A percentile compares a stretch with the other conserved stretches of the same genome.
These are phyloP conservation scores for Umimayanthus kanabou DNA, from an alignment of 92 coral and sea anemone species.

Conservation along the genomic window DNA sequence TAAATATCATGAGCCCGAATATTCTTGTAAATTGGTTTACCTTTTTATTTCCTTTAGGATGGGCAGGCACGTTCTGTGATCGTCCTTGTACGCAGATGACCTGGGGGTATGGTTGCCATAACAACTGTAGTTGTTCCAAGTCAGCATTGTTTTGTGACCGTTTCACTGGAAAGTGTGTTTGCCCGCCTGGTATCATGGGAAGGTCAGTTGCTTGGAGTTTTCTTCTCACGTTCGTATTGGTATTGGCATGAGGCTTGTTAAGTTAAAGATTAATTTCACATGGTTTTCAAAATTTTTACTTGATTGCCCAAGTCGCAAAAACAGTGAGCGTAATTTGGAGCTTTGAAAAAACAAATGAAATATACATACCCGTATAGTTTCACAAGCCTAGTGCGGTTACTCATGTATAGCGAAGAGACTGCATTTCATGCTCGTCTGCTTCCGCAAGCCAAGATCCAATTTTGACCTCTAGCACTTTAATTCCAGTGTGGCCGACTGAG, in stretches of 20 bases:
- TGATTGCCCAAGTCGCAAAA: too few relatives aligned
- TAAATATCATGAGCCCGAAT: neutral
- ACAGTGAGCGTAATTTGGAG: too few relatives aligned
- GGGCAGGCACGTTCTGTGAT: slow-evolving; percentile 86
- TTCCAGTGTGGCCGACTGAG: too few relatives aligned
- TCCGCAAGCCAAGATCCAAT: neutral
- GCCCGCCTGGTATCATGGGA: slow-evolving; percentile 75
- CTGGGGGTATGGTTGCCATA: slow-evolving; percentile 82
- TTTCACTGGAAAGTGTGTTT: slow-evolving; percentile 79
- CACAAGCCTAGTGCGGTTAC: too few relatives aligned
- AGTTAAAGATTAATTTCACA: neutral
- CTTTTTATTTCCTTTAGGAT: slow-evolving; percentile 46
- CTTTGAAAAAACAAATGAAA: too few relatives aligned
- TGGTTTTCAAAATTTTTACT: neutral
- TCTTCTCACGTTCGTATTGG: neutral
- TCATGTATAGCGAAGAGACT: too few relatives aligned
- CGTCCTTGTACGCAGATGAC: slow-evolving; percentile 71
- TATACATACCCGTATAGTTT: too few relatives aligned
- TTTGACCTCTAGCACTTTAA: too few relatives aligned
- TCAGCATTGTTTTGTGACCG: slow-evolving; percentile 79
- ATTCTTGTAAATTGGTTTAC: neutral
- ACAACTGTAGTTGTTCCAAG: slow-evolving; percentile 69
- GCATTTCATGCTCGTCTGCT: neutral
- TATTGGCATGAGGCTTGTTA: too few relatives aligned
- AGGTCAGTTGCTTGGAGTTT: slow-evolving; percentile 49